A percentile compares a stretch with the other conserved stretches of the same genome.
These are phyloP conservation scores for Sceliomorpha sp. DNA, from an alignment of 2,888 invertebrate genomes.

Conservation along the genomic window DNA sequence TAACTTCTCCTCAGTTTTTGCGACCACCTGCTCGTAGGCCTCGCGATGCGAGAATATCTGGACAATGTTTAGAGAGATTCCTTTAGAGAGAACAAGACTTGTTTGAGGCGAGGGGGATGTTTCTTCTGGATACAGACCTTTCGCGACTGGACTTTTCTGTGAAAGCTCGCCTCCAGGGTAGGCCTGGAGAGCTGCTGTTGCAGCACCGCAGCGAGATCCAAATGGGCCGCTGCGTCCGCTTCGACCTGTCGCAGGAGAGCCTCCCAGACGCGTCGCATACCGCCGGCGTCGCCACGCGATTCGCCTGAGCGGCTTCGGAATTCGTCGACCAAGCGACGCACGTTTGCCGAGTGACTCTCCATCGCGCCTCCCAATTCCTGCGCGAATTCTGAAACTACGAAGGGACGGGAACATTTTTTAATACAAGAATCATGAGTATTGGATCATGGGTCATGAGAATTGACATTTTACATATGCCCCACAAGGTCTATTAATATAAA, in stretches of 20 bases:
- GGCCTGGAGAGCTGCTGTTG: slow-evolving; percentile 87
- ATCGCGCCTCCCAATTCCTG: slow-evolving; percentile 93
- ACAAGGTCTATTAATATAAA: too few relatives aligned
- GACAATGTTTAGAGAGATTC: slow-evolving; percentile 1
- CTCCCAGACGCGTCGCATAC: slow-evolving; percentile 95
- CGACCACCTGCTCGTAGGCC: slow-evolving; percentile 92
- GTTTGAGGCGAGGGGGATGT: too few relatives aligned
- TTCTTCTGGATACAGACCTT: slow-evolving; percentile 83
- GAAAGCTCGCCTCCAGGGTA: slow-evolving; percentile 92
- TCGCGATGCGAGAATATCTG: slow-evolving; percentile 91
- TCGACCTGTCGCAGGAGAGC: slow-evolving; percentile 94
- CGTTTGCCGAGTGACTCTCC: slow-evolving; percentile 93
- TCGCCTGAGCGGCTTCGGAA: slow-evolving; percentile 93
- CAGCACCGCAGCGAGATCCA: slow-evolving; percentile 90
- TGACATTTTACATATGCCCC: too few relatives aligned
- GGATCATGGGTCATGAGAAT: too few relatives aligned
- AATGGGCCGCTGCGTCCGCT: slow-evolving; percentile 91
- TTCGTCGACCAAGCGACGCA: slow-evolving; percentile 91
- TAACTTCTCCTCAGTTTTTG: slow-evolving; percentile 91
- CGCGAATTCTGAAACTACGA: slow-evolving; percentile 93
- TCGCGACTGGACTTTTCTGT: slow-evolving; percentile 93
- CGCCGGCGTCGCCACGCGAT: slow-evolving; percentile 90
- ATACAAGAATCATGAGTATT: too few relatives aligned
- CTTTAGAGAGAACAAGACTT: slow-evolving; percentile 7
- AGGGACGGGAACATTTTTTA: too few relatives aligned